These are phyloP conservation scores for Stenodera caucasica DNA, from an alignment of 2,888 invertebrate genomes.

Conservation along the genomic window DNA sequence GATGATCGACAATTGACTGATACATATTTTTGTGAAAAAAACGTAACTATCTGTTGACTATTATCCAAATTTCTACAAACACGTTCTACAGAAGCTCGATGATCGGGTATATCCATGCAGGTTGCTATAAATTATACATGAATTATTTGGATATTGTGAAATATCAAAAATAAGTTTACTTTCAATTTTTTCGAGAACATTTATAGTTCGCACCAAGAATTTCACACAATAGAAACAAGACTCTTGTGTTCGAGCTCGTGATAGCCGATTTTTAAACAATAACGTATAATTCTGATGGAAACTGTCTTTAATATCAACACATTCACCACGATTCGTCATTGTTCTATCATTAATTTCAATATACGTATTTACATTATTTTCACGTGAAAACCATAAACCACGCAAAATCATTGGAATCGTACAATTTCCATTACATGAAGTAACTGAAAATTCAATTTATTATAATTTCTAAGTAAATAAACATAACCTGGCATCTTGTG, in stretches of 20 bases:
- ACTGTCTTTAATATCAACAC: slow-evolving; percentile 73
- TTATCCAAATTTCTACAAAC: slow-evolving; percentile 75
- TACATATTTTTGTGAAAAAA: slow-evolving; percentile 87
- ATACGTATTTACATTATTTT: slow-evolving; percentile 79
- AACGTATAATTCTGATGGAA: slow-evolving; percentile 83
- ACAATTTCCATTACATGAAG: slow-evolving; percentile 54
- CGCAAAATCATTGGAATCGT: slow-evolving; percentile 76
- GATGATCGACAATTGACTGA: slow-evolving; percentile 91
- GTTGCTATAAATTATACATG: slow-evolving; percentile 58
- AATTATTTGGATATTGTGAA: neutral
- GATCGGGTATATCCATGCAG: slow-evolving; percentile 70
- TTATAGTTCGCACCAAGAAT: slow-evolving; percentile 80
- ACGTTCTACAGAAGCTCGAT: slow-evolving; percentile 72
- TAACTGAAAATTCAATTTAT: slow-evolving; percentile 10
- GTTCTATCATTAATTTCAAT: slow-evolving; percentile 80
- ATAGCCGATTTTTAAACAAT: slow-evolving; percentile 62
- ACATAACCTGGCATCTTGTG: slow-evolving; percentile 20
- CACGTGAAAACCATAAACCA: slow-evolving; percentile 91
- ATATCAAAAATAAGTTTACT: slow-evolving; percentile 55
- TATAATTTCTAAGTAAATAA: slow-evolving; percentile 7
- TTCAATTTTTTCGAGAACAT: slow-evolving; percentile 87
- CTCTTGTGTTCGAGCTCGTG: slow-evolving; percentile 52
- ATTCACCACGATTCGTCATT: slow-evolving; percentile 75
- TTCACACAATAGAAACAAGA: slow-evolving; percentile 85
- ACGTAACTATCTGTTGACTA: slow-evolving; percentile 79